Evolutionary conservation across 2,797 vertebrate species (phyloP).

Genomic region (Falco naumanni): DNA sequence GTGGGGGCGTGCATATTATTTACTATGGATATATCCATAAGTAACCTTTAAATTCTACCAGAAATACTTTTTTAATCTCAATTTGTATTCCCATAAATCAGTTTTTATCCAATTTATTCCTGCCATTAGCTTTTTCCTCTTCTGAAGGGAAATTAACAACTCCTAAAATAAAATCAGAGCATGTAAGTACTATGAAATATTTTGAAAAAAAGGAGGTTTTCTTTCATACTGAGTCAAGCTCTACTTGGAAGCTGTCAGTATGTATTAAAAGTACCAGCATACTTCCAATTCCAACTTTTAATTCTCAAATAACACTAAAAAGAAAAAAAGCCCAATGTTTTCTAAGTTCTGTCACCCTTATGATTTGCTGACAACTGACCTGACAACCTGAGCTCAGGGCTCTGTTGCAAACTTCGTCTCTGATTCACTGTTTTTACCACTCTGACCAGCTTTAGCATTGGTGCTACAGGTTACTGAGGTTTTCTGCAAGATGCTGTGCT

Average conservation of each 20-base stretch:
- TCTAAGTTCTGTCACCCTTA: not conserved
- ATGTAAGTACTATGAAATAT: not conserved
- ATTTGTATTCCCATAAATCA: not conserved
- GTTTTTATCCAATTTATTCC: not conserved
- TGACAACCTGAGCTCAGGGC: not conserved
- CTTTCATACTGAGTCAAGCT: not conserved
- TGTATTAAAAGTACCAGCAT: not conserved
- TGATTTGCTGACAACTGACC: not conserved
- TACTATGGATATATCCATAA: not conserved
- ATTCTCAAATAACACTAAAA: not conserved
- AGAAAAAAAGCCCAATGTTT: not conserved
- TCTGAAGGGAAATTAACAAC: not conserved
- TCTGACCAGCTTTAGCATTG: not conserved
- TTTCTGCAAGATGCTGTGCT: not conserved
- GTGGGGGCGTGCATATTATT: not conserved
- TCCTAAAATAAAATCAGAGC: not conserved
- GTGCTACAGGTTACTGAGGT: not conserved
- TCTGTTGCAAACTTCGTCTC: not conserved
- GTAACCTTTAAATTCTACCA: not conserved
- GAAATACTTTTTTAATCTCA: not conserved
- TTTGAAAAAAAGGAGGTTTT: not conserved
- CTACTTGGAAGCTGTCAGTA: not conserved
- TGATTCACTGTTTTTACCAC: not conserved
- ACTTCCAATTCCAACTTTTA: not conserved
- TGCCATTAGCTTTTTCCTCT: not conserved